These are phyloP conservation scores for Micronisus gabar DNA, from an alignment of 2,113 vertebrate species.

Conservation along the genomic window DNA sequence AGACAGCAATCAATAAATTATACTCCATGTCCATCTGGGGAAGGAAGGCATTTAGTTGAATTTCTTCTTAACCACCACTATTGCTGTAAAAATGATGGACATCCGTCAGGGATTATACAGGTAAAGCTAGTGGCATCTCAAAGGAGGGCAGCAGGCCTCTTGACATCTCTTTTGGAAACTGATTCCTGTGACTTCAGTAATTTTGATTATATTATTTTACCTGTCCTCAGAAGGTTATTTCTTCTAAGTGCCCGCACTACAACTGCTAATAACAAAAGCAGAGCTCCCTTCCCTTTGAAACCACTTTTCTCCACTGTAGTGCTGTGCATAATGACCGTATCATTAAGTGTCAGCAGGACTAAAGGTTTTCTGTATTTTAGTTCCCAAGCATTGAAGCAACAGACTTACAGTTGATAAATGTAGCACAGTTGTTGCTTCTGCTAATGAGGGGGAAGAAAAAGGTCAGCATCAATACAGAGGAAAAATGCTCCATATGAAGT, in stretches of 20 bases:
- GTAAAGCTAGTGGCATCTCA: background rate
- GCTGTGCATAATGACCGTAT: background rate
- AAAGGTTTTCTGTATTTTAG: background rate
- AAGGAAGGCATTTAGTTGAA: background rate
- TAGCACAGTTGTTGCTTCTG: background rate
- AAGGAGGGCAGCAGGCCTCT: background rate
- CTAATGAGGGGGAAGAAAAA: slow-evolving; percentile 31
- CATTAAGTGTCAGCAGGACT: slow-evolving; percentile 14
- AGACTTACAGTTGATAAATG: background rate
- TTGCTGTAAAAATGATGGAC: background rate
- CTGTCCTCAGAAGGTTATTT: background rate
- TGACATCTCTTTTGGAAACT: background rate
- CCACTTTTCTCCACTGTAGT: background rate
- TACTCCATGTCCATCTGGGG: background rate
- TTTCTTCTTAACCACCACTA: background rate
- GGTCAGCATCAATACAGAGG: slow-evolving; percentile 7
- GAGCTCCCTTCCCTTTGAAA: background rate
- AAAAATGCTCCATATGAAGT: background rate
- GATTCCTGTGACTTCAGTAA: background rate
- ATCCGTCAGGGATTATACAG: background rate
- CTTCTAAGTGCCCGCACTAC: background rate
- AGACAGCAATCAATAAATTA: background rate
- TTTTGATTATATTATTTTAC: background rate
- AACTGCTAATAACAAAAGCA: background rate
- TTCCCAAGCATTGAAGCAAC: background rate